Conservation (phyloP, 2,888 invertebrate species). For the Poecilobothrus nobilitatus region DNA sequence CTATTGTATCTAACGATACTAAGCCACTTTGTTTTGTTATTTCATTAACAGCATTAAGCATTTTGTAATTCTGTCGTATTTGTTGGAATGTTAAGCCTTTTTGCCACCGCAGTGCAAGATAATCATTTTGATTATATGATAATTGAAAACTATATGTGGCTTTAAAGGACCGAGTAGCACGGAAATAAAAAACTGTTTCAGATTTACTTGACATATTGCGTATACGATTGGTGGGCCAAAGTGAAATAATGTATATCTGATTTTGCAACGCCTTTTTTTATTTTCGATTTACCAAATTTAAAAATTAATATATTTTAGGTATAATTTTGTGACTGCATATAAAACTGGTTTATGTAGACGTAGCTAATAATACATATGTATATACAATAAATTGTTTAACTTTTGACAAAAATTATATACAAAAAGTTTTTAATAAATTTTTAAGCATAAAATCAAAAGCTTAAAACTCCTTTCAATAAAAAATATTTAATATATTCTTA, state of each 20-base stretch:
- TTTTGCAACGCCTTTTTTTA: neutral
- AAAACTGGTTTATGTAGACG: conserved; percentile 1
- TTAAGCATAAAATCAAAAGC: neutral
- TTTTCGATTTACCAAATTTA: neutral
- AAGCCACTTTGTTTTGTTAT: conserved; percentile 14
- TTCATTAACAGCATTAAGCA: conserved; percentile 16
- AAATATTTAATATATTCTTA: neutral
- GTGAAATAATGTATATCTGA: neutral
- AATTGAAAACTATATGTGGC: conserved; percentile 13
- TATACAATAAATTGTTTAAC: neutral
- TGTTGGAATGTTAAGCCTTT: conserved; percentile 17
- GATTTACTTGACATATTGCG: neutral
- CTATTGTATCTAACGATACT: conserved; percentile 14
- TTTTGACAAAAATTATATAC: neutral
- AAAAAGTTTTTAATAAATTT: neutral
- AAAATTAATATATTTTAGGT: neutral
- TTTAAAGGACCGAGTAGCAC: conserved; percentile 11
- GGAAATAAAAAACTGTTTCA: conserved; percentile 7
- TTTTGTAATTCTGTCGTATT: conserved; percentile 14
- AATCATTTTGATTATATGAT: conserved; percentile 17
- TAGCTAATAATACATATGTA: neutral
- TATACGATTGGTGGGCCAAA: neutral
- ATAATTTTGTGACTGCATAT: neutral
- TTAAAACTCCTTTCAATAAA: neutral
- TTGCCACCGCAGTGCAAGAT: conserved; percentile 11